Conservation (phyloP, 2,888 invertebrate genomes). For the Hydriomena furcata region DNA sequence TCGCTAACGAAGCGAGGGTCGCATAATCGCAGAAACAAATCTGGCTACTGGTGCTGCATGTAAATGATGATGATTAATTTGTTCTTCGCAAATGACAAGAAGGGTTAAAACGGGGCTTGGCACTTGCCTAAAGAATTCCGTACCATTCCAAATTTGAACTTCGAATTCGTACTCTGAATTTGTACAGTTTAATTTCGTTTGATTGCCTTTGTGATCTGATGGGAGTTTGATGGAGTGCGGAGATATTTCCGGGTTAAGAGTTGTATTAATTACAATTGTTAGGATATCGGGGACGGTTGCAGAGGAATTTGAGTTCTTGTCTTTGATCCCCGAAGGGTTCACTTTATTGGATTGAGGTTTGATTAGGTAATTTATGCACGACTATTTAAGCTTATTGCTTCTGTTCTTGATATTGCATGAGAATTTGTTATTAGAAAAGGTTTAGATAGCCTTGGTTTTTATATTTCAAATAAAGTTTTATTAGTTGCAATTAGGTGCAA, state of each 20-base stretch:
- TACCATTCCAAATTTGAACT: conserved; percentile 48
- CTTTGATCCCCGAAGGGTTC: conserved; percentile 56
- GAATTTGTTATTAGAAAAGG: too few species aligned
- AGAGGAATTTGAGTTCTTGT: conserved; percentile 47
- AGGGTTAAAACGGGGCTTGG: conserved; percentile 76
- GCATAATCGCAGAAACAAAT: conserved; percentile 83
- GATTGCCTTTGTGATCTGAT: conserved; percentile 75
- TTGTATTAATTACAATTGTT: conserved; percentile 75
- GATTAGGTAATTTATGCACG: conserved; percentile 25
- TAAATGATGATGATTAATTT: conserved; percentile 84
- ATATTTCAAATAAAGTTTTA: too few species aligned
- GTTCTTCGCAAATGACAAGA: conserved; percentile 81
- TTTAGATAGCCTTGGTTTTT: too few species aligned
- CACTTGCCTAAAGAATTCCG: conserved; percentile 70
- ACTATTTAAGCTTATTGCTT: not conserved
- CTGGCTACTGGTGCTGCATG: conserved; percentile 80
- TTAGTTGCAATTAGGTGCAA: too few species aligned
- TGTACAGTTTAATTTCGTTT: conserved; percentile 69
- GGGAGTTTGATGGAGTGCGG: conserved; percentile 74
- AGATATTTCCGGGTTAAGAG: conserved; percentile 77
- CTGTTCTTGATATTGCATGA: too few species aligned
- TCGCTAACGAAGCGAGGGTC: conserved; percentile 74
- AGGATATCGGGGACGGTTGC: conserved; percentile 48
- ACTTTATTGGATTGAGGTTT: conserved; percentile 30
- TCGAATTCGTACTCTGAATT: conserved; percentile 46